phyloP scores from a whole-genome alignment of 2,888 invertebrate species.

The Anagyrus pseudococci region DNA sequence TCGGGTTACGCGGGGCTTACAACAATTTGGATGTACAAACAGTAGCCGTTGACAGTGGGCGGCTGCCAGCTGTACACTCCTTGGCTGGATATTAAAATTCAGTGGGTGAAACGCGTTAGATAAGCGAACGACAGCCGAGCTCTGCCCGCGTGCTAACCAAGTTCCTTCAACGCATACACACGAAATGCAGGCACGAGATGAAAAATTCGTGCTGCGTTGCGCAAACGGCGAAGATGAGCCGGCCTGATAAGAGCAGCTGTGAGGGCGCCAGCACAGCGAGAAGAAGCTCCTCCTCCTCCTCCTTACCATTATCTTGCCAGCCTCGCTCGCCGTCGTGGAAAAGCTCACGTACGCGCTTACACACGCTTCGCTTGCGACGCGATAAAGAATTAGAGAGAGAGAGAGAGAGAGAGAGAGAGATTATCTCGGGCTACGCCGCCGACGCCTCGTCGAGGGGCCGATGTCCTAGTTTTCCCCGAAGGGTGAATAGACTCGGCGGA shows the following conservation, averaged over 20 bases:
- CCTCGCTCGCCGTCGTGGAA: background rate
- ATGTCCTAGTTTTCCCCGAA: slow-evolving; percentile 16
- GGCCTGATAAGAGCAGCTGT: slow-evolving; percentile 7
- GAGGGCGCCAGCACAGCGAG: background rate
- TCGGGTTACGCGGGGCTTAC: too few relatives aligned
- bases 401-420: too few relatives aligned
- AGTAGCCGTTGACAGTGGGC: too few relatives aligned
- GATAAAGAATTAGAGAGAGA: slow-evolving; percentile 25
- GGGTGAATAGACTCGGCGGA: too few relatives aligned
- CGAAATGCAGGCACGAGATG: background rate
- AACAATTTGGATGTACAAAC: too few relatives aligned
- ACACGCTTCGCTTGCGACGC: slow-evolving; percentile 2
- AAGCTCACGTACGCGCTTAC: background rate
- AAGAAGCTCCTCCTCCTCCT: slow-evolving; percentile 1
- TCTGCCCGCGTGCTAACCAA: background rate
- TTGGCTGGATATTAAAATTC: background rate
- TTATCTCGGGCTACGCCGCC: too few relatives aligned
- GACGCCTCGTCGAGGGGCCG: slow-evolving; percentile 1
- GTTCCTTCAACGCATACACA: background rate
- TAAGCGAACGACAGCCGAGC: background rate
- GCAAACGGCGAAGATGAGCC: background rate
- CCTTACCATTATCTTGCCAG: background rate
- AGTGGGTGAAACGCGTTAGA: background rate
- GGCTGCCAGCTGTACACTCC: background rate
- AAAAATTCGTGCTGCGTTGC: slow-evolving; percentile 15